These are phyloP conservation scores for Allygus modestus DNA, from an alignment of 2,888 invertebrate species.

Conservation along the genomic window DNA sequence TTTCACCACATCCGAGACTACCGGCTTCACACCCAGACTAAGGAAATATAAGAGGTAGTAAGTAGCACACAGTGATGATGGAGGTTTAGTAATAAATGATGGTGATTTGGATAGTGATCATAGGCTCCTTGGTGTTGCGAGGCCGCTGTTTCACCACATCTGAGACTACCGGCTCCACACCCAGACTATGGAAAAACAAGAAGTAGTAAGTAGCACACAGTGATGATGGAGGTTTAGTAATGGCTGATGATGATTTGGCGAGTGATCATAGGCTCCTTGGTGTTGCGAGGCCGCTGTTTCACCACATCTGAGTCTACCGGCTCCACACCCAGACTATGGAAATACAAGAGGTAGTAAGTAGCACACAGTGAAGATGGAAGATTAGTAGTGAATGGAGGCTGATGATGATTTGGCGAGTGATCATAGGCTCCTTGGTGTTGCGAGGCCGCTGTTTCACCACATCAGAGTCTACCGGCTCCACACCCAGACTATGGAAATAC, in stretches of 20 bases:
- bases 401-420: conserved; percentile 90
- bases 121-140: conserved; percentile 94
- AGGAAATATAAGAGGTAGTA: too few species aligned
- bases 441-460: conserved; percentile 96
- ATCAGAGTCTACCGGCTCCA: conserved; percentile 98
- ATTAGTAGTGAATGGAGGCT: conserved; percentile 96
- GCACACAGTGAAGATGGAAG: conserved; percentile 89
- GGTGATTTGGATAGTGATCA: conserved; percentile 94
- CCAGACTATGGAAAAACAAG: conserved; percentile 81
- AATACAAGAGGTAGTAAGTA: conserved; percentile 33
- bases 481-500: conserved; percentile 89
- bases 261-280: conserved; percentile 96
- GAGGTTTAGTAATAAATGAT: too few species aligned
- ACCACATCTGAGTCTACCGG: conserved; percentile 99
- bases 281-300: conserved; percentile 93
- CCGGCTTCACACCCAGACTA: conserved; percentile 97
- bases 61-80: too few species aligned
- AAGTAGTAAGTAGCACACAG: conserved; percentile 78
- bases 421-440: conserved; percentile 96
- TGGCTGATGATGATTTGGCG: conserved; percentile 87
- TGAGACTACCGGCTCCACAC: conserved; percentile 98
- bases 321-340: conserved; percentile 93
- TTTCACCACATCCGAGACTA: conserved; percentile 97
- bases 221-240: conserved; percentile 96
- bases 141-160: conserved; percentile 97